Evolutionary conservation across 2,797 vertebrate species (phyloP), one percentile per base, ranked within the genome.

Genomic region (Alcedo atthis): DNA sequence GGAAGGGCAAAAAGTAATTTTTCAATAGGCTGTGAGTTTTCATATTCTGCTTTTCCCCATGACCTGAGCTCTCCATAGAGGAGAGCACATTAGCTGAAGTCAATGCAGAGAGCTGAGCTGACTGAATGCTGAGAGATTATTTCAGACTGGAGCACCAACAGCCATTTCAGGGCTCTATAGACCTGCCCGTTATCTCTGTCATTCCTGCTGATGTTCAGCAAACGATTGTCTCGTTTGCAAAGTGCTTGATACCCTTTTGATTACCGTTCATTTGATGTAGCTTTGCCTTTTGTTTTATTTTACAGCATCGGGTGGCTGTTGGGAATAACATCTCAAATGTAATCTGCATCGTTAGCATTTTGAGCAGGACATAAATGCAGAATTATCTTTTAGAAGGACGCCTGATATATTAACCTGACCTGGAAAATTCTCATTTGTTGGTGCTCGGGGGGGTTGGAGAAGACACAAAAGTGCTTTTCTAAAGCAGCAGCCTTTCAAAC

Each of bases 181-280:
- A 76, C 49, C 35, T 86, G 88, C 33, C 33, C 32, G 67, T 88
- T 88, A 84, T 81, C 70, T 93, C 45, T 35, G 18, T 45, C 86
- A 84, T 87, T 92, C 78, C 61, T 61, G 46, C 71, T 80, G 63
- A 84, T 24, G 26, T 67, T 91, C 77, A 86, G 90, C 57, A 88
- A 90, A 71, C 46, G 75, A 89, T 90, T 92, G 83, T 90, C 37
- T 18, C 35, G 10, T 85, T 93, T 91, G 42, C 64, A 88, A 90
- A 79, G 14, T 77, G 71, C 62, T 82, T 90, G 75, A 68, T 90
- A 63, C n/a, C 28, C 30, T 78, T 92, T 93, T 48, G 33, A 71
- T 75, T 82, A 37, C 32, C 14, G 45, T 68, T 84, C 11, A 22
- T 84, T 84, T 94, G 57, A 49, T 68, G 40, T 71, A 86, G n/a